Conservation (phyloP, 92 coral and sea anemone species). For the Heteractis magnifica region DNA sequence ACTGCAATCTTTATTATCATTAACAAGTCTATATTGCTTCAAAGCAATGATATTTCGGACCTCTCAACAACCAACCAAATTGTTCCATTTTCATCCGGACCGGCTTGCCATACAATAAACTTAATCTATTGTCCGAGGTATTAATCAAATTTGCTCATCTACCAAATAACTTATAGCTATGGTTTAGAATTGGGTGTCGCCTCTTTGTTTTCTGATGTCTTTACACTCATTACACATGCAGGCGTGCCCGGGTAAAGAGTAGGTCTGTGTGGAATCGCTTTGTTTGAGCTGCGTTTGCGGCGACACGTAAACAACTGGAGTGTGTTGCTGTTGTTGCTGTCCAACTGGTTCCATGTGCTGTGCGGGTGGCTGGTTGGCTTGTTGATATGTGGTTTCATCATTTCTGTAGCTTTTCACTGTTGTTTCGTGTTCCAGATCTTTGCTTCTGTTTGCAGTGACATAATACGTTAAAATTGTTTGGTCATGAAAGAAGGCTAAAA, state of each 20-base stretch:
- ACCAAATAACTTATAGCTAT: background rate
- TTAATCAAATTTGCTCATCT: too few species aligned
- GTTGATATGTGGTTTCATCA: background rate
- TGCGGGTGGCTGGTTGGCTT: background rate
- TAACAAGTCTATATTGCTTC: too few species aligned
- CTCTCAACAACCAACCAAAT: too few species aligned
- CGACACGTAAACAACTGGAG: slow-evolving; percentile 2
- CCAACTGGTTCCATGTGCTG: background rate
- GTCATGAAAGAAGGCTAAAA: background rate
- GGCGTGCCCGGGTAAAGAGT: slow-evolving; percentile 4
- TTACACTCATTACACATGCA: slow-evolving; percentile 15
- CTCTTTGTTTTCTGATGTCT: slow-evolving; percentile 1
- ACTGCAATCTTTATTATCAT: too few species aligned
- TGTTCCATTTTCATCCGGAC: too few species aligned
- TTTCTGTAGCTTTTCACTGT: background rate
- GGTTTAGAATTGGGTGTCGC: background rate
- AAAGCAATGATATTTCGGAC: too few species aligned
- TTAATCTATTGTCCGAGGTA: too few species aligned
- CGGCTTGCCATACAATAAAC: too few species aligned
- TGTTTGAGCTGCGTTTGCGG: background rate
- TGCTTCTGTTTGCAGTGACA: background rate
- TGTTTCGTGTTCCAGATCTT: background rate
- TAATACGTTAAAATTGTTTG: background rate
- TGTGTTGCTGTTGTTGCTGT: background rate
- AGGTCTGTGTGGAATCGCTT: background rate